Percentiles rank a stretch among this genome's conserved stretches.
phyloP scores from a whole-genome alignment of 2,797 vertebrate species.

The Anguilla obscura region DNA sequence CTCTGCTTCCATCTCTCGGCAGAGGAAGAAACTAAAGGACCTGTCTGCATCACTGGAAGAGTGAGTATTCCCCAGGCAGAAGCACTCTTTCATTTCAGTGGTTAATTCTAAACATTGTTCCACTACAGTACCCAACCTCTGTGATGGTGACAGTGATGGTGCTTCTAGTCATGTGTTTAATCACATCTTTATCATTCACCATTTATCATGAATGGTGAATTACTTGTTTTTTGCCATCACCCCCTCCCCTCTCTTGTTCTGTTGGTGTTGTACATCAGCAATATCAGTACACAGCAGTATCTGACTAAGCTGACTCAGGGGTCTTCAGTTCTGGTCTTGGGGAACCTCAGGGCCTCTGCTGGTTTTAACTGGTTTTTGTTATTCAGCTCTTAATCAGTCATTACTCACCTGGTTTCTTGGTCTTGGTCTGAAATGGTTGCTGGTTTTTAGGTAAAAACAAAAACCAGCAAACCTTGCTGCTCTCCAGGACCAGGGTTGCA shows the following conservation, averaged over 20 bases:
- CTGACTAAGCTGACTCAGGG: no score
- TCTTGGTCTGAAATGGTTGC: neutral
- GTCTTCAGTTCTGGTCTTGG: neutral
- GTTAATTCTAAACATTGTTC: neutral
- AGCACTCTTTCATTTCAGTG: neutral
- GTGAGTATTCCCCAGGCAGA: constrained; percentile 63
- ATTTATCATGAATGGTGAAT: neutral
- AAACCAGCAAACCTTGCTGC: neutral
- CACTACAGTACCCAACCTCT: neutral
- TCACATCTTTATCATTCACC: no score
- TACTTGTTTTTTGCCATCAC: neutral
- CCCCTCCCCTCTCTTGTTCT: neutral
- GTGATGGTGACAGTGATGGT: no score
- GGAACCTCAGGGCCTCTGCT: neutral
- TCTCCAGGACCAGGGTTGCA: neutral
- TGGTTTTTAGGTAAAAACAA: neutral
- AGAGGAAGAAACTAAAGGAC: constrained; percentile 86
- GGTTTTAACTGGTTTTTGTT: neutral
- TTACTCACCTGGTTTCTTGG: neutral
- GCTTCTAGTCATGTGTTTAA: no score
- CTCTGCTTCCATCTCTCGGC: constrained; percentile 76
- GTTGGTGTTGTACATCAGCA: neutral
- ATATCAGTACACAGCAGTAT: no score
- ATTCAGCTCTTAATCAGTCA: neutral
- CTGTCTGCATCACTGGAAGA: constrained; percentile 71